Conservation (phyloP, 23 tunicate species). For the Aplidium turbinatum region DNA sequence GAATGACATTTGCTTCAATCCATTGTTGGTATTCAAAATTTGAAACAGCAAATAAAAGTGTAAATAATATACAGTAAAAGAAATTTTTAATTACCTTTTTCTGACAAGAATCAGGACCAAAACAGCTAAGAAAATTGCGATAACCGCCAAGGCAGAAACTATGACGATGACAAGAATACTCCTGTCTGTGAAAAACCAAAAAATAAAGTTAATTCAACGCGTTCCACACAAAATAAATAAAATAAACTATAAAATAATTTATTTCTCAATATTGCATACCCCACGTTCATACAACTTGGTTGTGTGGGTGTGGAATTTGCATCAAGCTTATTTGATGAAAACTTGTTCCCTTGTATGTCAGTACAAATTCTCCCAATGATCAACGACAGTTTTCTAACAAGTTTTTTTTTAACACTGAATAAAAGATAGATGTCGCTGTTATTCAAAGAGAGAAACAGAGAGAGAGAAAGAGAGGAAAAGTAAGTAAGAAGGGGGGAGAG, state of each 20-base stretch:
- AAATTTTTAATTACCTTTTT: conserved; percentile 54
- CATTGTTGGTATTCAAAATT: neutral
- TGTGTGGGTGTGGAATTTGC: too few species aligned
- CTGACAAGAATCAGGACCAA: conserved; percentile 71
- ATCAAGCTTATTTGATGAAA: too few species aligned
- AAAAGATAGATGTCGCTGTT: neutral
- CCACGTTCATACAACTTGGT: too few species aligned
- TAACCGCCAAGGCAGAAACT: conserved; percentile 83
- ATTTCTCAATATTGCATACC: too few species aligned
- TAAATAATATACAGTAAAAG: neutral
- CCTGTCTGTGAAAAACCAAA: conserved; percentile 47
- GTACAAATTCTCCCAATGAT: too few species aligned
- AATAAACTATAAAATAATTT: too few species aligned
- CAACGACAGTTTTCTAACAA: neutral
- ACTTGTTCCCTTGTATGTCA: too few species aligned
- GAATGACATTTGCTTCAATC: too few species aligned
- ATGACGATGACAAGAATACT: conserved; percentile 89
- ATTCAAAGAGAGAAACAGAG: too few species aligned
- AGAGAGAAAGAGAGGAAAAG: too few species aligned
- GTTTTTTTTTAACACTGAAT: neutral
- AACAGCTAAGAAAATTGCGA: conserved; percentile 72
- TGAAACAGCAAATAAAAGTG: neutral
- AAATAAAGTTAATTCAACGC: neutral
- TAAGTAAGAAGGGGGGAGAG: too few species aligned
- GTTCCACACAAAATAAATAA: too few species aligned